Evolutionary conservation across 2,888 invertebrate genomes (phyloP), one percentile per base, ranked within the genome.

Genomic region (Leucania comma): DNA sequence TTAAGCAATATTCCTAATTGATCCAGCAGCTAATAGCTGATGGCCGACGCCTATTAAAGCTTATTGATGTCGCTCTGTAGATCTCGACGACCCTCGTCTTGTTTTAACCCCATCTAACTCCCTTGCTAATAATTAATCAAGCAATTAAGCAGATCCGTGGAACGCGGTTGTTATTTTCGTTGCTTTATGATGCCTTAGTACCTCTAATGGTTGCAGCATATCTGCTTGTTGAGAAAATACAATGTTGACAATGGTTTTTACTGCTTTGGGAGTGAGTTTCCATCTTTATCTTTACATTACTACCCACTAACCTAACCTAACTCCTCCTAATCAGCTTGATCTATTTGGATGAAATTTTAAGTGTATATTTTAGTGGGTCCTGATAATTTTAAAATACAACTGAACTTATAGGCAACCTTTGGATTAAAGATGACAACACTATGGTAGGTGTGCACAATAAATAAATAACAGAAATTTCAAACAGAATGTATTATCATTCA

Each of bases 101-200:
- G 88, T 90, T 93, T 91, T 90, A 94, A 95, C 94, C 94, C 94
- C 91, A 91, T 93, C 92, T 89, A 90, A 89, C 86, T 89, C 90
- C 90, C 89, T 87, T 86, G 89, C 91, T 94, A 94, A 95, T 95
- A 94, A 95, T 95, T 95, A 93, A 95, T 95, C 94, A 95, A 93
- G 91, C 93, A 94, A 95, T 95, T 95, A 94, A 90, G 86, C 89
- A 91, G 89, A 92, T 91, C 88, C 87, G 80, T 86, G 83, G 71
- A 86, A 86, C 86, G 83, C 79, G 66, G 53, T 85, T 86, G 87
- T 91, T 92, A 90, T 92, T 92, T 93, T 92, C 88, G 83, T 87
- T 76, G 65, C 73, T 78, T 81, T 84, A 87, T 87, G 86, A 89
- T 54, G 29, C 32, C 35, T 22, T 66, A 35, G 50, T 63, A 71